phyloP scores from a whole-genome alignment of 2,797 vertebrate genomes.

The Brachyrhaphis roseni region DNA sequence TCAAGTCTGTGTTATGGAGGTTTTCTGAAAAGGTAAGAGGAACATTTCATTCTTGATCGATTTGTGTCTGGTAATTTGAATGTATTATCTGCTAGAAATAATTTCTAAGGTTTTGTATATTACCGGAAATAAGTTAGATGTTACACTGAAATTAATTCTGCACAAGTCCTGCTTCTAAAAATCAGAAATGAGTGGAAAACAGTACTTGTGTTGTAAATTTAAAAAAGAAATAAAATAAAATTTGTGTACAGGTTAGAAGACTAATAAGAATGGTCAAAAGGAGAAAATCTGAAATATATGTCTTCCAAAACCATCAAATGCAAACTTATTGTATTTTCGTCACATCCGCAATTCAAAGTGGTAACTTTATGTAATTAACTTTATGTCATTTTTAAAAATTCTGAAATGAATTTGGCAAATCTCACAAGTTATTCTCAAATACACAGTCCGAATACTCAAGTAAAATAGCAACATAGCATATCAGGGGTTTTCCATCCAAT shows the following conservation, averaged over 20 bases:
- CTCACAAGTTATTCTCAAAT: neutral
- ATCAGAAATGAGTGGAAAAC: neutral
- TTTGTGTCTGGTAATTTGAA: neutral
- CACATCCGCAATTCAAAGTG: too few species aligned
- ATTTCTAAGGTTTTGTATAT: neutral
- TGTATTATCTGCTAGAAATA: neutral
- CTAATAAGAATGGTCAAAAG: neutral
- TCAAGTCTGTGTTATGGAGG: neutral
- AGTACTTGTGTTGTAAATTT: neutral
- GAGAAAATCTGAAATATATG: neutral
- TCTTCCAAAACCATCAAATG: neutral
- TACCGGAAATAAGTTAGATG: neutral
- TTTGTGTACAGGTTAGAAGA: too few species aligned
- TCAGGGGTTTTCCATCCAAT: neutral
- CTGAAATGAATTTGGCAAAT: neutral
- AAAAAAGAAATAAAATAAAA: neutral
- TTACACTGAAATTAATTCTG: neutral
- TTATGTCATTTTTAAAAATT: neutral
- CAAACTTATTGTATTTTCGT: neutral
- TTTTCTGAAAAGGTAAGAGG: conserved; percentile 45
- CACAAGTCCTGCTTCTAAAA: neutral
- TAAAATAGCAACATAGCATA: neutral
- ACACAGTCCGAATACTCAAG: neutral
- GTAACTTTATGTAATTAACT: neutral
- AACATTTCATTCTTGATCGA: neutral